Percentiles rank a stretch among this genome's conserved stretches.
phyloP scores from a whole-genome alignment of 2,888 invertebrate genomes.

The Leptinotarsa peninsularis region DNA sequence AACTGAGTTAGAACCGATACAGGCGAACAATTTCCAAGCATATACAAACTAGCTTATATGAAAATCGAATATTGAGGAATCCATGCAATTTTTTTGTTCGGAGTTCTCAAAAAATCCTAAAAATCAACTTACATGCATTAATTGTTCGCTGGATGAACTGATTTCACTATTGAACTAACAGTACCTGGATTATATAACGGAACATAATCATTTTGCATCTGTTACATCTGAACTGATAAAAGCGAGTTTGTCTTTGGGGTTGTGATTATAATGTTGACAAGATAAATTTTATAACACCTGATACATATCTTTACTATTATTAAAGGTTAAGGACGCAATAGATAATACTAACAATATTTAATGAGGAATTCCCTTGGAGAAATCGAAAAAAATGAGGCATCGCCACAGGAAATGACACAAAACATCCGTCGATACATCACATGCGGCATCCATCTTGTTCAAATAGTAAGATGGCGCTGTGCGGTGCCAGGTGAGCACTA shows the following conservation, averaged over 20 bases:
- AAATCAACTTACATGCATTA: neutral
- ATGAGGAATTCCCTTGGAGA: constrained; percentile 57
- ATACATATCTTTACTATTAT: constrained; percentile 56
- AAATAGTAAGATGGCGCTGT: constrained; percentile 52
- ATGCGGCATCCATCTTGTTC: constrained; percentile 49
- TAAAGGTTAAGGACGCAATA: constrained; percentile 62
- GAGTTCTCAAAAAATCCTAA: neutral
- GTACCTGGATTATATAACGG: constrained; percentile 31
- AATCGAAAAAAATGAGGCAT: constrained; percentile 17
- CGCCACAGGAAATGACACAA: constrained; percentile 19
- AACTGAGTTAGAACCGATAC: neutral
- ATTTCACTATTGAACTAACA: constrained; percentile 1
- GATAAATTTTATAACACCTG: constrained; percentile 57
- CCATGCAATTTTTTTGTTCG: neutral
- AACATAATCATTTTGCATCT: constrained; percentile 42
- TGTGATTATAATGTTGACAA: constrained; percentile 61
- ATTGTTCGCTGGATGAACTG: neutral
- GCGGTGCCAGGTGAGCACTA: constrained; percentile 38
- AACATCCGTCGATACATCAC: constrained; percentile 27
- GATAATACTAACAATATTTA: constrained; percentile 62
- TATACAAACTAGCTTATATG: neutral
- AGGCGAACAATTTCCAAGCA: neutral
- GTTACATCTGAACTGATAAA: constrained; percentile 53
- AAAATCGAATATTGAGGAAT: neutral
- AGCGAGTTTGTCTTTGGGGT: constrained; percentile 55